Conservation (phyloP, 2,113 vertebrate genomes). For the Oncorhynchus mykiss region DNA sequence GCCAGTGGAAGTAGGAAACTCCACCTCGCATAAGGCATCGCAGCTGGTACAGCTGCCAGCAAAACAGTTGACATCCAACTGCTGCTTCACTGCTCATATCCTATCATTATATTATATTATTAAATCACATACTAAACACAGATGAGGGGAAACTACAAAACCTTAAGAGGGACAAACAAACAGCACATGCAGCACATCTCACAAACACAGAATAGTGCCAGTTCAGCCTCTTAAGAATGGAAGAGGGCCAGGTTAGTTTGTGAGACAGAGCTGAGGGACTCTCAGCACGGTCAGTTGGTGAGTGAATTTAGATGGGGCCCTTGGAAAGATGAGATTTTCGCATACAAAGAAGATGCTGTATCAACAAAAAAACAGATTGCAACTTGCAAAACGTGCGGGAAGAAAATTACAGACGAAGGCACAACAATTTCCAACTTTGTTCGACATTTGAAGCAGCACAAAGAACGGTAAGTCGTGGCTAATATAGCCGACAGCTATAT, state of each 20-base stretch:
- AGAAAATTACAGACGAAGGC: no score
- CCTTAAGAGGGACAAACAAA: conserved; percentile 56
- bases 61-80: conserved; percentile 43
- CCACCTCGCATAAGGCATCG: conserved; percentile 75
- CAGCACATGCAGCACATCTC: conserved; percentile 46
- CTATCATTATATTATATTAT: conserved; percentile 58
- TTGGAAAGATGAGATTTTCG: no score
- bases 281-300: no score
- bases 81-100: conserved; percentile 53
- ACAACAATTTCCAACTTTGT: no score
- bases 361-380: no score
- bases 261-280: conserved; percentile 35
- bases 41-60: conserved; percentile 58
- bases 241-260: conserved; percentile 57
- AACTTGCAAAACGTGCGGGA: no score
- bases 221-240: conserved; percentile 50
- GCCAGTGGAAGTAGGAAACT: conserved; percentile 55
- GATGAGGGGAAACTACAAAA: conserved; percentile 52
- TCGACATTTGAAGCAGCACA: no score
- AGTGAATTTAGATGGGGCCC: no score
- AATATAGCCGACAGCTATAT: no score
- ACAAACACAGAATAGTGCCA: conserved; percentile 37
- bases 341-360: no score
- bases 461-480: no score
- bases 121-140: conserved; percentile 32